phyloP scores from a whole-genome alignment of 1,140 invertebrate species.

The Drosophila serrata region DNA sequence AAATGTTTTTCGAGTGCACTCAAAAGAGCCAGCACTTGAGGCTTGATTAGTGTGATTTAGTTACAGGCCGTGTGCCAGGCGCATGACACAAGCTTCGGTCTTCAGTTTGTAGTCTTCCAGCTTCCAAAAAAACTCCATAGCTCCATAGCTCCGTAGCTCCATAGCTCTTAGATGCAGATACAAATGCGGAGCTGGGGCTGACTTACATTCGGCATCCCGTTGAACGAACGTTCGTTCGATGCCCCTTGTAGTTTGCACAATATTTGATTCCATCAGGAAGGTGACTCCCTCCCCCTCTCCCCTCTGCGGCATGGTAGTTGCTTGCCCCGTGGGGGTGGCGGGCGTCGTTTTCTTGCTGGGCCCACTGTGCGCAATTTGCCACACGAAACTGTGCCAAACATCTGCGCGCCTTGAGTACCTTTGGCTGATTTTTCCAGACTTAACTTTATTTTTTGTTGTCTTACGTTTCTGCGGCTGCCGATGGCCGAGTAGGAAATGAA shows the following conservation, averaged over 20 bases:
- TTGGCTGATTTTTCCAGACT: slow-evolving; percentile 48
- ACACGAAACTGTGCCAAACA: slow-evolving; percentile 83
- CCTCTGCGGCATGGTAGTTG: slow-evolving; percentile 4
- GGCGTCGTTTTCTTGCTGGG: slow-evolving; percentile 45
- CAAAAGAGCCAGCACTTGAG: slow-evolving; percentile 69
- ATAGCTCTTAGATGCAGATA: slow-evolving; percentile 32
- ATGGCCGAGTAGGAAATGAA: slow-evolving; percentile 77
- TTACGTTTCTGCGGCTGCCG: slow-evolving; percentile 46
- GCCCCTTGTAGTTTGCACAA: slow-evolving; percentile 80
- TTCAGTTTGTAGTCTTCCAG: not conserved
- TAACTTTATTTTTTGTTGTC: slow-evolving; percentile 30
- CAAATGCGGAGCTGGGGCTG: slow-evolving; percentile 41
- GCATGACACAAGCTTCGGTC: slow-evolving; percentile 72
- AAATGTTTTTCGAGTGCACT: slow-evolving; percentile 47
- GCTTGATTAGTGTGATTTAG: slow-evolving; percentile 84
- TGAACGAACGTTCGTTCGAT: slow-evolving; percentile 79
- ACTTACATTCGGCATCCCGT: slow-evolving; percentile 64
- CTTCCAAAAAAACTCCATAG: slow-evolving; percentile 17
- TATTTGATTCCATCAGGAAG: slow-evolving; percentile 79
- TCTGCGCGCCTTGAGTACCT: slow-evolving; percentile 73
- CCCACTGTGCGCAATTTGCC: slow-evolving; percentile 81
- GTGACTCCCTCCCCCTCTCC: not conserved
- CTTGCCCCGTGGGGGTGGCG: slow-evolving; percentile 23
- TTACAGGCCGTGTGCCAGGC: slow-evolving; percentile 82
- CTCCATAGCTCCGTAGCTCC: no score